Evolutionary conservation across 53 echinoderm and acorn worm species (phyloP), one percentile per base, ranked within the genome.

Genomic region (Antedon mediterranea): DNA sequence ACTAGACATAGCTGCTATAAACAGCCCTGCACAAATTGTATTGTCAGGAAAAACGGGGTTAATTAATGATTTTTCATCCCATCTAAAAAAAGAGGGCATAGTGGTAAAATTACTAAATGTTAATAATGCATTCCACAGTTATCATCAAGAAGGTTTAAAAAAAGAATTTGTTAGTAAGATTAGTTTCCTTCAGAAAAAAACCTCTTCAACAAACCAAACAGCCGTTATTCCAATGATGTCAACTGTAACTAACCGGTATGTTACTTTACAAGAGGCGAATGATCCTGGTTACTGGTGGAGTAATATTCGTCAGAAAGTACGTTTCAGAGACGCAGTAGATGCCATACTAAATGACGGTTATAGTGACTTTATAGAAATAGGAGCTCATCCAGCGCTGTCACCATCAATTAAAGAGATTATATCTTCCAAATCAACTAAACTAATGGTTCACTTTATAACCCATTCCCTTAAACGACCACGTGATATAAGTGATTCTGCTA

Each of bases 81-180:
- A 83, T 4, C 28, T 87, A 9, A 77, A 83, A 32, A 31, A 28
- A 43, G 71, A 83, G 20, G 34, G 76, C 8, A 43, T 87, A 8
- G 77, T 79, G 34, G 83, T 20, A 80, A 83, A 34, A 87, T 83
- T 73, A 83, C n/a, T n/a, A n/a, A n/a, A n/a, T n/a, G n/a, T n/a
- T n/a, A n/a, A n/a, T n/a, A n/a, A n/a, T n/a, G n/a, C 87, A 32
- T 87, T 87, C 43, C 87, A 87, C 73, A 84, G 87, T 80, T 75
- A 31, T 33, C 84, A 87, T 29, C 87, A 87, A 30, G 87, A 87
- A 7, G 76, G 42, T 0, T 34, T 87, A 15, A 79, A 80, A 80
- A 72, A 43, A 15, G 41, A 33, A 1, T 81, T 87, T 43, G 5
- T 71, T 0, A 76, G 87, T 6, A 87, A 87, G 43, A 80, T 83